Percentiles rank a stretch among this genome's conserved stretches.
phyloP scores from a whole-genome alignment of 2,797 vertebrate species.

The Cirrhinus molitorella region DNA sequence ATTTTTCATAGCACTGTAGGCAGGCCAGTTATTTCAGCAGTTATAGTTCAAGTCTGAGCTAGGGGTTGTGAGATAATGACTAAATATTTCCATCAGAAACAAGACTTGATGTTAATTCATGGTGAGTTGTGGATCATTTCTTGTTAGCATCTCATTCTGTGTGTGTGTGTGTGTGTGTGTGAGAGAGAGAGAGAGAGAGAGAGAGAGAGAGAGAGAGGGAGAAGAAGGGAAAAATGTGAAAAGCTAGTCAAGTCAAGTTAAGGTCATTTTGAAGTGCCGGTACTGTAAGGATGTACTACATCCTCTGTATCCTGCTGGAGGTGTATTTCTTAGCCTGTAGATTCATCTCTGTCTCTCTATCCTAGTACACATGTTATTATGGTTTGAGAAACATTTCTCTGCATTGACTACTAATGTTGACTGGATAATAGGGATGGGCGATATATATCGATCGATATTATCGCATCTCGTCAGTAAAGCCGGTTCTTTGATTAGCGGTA shows the following conservation, averaged over 20 bases:
- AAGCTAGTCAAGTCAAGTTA: conserved; percentile 41
- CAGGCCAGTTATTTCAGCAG: neutral
- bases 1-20: neutral
- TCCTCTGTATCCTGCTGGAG: conserved; percentile 20
- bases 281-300: conserved; percentile 26
- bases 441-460: too few relatives aligned
- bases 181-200: neutral
- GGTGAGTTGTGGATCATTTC: conserved; percentile 43
- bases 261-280: conserved; percentile 28
- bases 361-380: neutral
- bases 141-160: conserved; percentile 39
- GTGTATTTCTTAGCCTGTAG: conserved; percentile 8
- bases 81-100: conserved; percentile 8
- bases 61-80: neutral
- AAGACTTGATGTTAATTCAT: conserved; percentile 43
- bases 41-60: neutral
- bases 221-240: neutral
- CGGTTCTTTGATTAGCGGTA: too few relatives aligned
- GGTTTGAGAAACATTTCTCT: neutral
- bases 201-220: neutral
- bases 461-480: too few relatives aligned
- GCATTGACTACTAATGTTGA: neutral
- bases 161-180: neutral
- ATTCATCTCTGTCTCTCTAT: neutral
- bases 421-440: too few relatives aligned